Evolutionary conservation across 2,113 vertebrate genomes (phyloP), one percentile per base, ranked within the genome.

Genomic region (Corythaeola cristata): DNA sequence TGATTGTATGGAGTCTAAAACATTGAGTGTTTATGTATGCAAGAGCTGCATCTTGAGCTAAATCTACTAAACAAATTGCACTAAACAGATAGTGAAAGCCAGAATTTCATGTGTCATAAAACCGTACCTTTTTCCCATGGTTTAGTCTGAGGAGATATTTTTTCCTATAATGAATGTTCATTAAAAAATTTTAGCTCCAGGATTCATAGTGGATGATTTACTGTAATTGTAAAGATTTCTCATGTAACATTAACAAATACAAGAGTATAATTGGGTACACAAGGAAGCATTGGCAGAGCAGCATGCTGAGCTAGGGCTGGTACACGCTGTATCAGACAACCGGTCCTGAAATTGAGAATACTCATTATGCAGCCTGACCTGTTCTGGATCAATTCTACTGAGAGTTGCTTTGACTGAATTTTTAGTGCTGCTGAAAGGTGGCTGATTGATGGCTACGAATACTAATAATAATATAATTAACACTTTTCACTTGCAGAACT

Each of bases 151-250:
- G 49, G 58, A 82, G 60, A 28, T 66, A n/a, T 60, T 74, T 88
- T 41, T 35, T 66, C 55, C 37, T 28, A 12, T 69, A 89, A 97
- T 62, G 78, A 56, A 81, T 8, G 44, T 47, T 86, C 80, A 68
- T 85, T 81, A 79, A 84, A 73, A 62, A 66, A 55, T 22, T 53
- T 71, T 33, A 87, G 73, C 60, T 85, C n/a, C 32, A 27, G 63
- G 66, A 89, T 85, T 85, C 56, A 35, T 50, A 67, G 59, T 4
- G 33, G 39, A 49, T 69, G 72, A 92, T 93, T 83, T 89, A 52
- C 49, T 53, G 35, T 72, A 88, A 90, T 59, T 89, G 81, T 83
- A 68, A 93, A 79, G 79, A 88, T 85, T 89, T 80, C 67, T 85
- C 32, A 26, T 82, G 49, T 50, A 88, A 45, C 60, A 55, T 89